Evolutionary conservation across 1,140 invertebrate species (phyloP), one percentile per base, ranked within the genome.

Genomic region (Leptestheria dahalacensis): DNA sequence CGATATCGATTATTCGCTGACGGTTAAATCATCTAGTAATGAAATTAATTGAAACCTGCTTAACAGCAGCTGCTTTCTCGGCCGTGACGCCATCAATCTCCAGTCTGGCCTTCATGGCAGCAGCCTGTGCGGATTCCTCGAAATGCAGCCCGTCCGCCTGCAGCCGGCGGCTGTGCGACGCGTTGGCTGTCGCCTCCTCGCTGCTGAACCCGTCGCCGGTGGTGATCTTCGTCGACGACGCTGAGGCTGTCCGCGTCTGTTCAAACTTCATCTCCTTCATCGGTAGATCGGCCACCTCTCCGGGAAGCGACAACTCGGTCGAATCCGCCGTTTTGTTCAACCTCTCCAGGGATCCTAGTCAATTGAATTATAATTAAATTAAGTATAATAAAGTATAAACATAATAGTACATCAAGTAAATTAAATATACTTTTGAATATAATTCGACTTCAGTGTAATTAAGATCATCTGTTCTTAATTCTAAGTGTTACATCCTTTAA

Each of bases 81-180:
- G 85, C 80, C 1, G 81, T 81, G 57, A 87, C 76, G 18, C 85
- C 85, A 66, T 87, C 84, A 26, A 84, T 71, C 69, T 88, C 84
- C 33, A 87, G 68, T 56, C 83, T 75, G 50, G 78, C 75, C 66
- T 74, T 76, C 63, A 79, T 77, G 46, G 78, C 76, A 10, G 78
- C 74, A 23, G 68, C 75, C 9, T 77, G 76, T 2, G 71, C 68
- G 55, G 82, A 80, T 68, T 86, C 84, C 68, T 86, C 81, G 69
- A 88, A 91, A 33, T 82, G 84, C 48, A 89, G 71, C 65, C 90
- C 86, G 1, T 83, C 84, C 6, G 87, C 76, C 66, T 89, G 84
- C 50, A 91, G 67, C 20, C 82, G 79, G 68, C 85, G 83, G 77
- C 82, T 81, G 71, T 87, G 84, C 4, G 85, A 82, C 20, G 80